Evolutionary conservation across 2,888 invertebrate genomes (phyloP).

Genomic region (Synergus itoensis): DNA sequence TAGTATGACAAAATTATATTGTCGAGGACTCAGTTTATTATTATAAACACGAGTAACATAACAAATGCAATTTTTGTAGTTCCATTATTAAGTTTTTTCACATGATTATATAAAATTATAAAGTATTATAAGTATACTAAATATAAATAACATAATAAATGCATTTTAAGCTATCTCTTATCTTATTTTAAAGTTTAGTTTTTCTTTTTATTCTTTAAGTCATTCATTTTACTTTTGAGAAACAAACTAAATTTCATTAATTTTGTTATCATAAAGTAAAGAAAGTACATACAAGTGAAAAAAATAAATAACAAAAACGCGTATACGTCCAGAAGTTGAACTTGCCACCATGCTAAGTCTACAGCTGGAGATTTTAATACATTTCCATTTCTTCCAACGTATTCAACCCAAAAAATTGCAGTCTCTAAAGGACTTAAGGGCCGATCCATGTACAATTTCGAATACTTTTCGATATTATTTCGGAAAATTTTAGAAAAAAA

Average conservation of each 20-base stretch:
- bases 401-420: constrained; percentile 53
- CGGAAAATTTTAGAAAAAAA: neutral
- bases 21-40: too few relatives aligned
- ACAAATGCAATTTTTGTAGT: too few relatives aligned
- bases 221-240: too few relatives aligned
- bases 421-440: constrained; percentile 57
- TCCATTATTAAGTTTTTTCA: too few relatives aligned
- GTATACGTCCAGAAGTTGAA: constrained; percentile 49
- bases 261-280: constrained; percentile 38
- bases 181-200: too few relatives aligned
- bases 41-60: too few relatives aligned
- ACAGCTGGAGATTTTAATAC: constrained; percentile 62
- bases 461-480: neutral
- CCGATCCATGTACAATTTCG: constrained; percentile 51
- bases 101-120: too few relatives aligned
- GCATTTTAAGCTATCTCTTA: too few relatives aligned
- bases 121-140: too few relatives aligned
- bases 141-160: too few relatives aligned
- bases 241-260: neutral
- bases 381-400: constrained; percentile 48
- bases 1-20: too few relatives aligned
- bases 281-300: constrained; percentile 68
- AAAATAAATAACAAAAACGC: neutral
- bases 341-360: constrained; percentile 67
- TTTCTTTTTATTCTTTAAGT: too few relatives aligned